phyloP scores from a whole-genome alignment of 2,113 vertebrate species.

The Tiliqua scincoides region DNA sequence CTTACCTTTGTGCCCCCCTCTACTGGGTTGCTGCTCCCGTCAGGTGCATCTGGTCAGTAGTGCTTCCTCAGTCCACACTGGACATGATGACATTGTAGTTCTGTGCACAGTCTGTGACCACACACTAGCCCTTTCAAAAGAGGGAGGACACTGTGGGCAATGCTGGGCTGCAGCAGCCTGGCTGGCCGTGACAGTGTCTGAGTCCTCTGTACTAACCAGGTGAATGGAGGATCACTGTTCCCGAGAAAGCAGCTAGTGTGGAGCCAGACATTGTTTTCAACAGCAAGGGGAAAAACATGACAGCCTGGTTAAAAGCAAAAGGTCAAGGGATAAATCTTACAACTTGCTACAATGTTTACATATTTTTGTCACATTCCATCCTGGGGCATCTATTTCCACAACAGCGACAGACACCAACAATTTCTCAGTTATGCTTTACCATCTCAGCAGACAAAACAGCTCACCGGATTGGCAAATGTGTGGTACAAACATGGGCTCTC shows the following conservation, averaged over 20 bases:
- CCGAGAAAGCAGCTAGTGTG: neutral
- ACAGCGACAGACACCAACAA: slow-evolving; percentile 41
- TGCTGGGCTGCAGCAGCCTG: neutral
- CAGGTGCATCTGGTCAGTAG: neutral
- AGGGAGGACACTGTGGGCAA: neutral
- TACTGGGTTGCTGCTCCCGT: too few species aligned
- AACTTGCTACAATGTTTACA: neutral
- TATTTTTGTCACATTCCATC: slow-evolving; percentile 34
- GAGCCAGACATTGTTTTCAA: neutral
- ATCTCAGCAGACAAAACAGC: neutral
- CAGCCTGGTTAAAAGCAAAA: neutral
- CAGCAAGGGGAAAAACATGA: neutral
- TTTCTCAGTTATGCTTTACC: neutral
- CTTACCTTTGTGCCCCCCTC: too few species aligned
- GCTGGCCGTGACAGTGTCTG: neutral
- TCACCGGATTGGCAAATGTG: neutral
- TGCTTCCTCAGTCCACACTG: neutral
- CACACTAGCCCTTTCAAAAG: neutral
- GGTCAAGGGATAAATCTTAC: slow-evolving; percentile 14
- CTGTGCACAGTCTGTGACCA: too few species aligned
- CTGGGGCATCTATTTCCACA: slow-evolving; percentile 38
- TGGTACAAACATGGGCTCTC: slow-evolving; percentile 21
- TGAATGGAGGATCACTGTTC: neutral
- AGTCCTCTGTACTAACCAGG: neutral
- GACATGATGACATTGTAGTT: neutral